Percentiles rank a stretch among this genome's conserved stretches.
These are phyloP conservation scores for Lucinisca nassula DNA, from an alignment of 2,888 invertebrate species.

Conservation along the genomic window DNA sequence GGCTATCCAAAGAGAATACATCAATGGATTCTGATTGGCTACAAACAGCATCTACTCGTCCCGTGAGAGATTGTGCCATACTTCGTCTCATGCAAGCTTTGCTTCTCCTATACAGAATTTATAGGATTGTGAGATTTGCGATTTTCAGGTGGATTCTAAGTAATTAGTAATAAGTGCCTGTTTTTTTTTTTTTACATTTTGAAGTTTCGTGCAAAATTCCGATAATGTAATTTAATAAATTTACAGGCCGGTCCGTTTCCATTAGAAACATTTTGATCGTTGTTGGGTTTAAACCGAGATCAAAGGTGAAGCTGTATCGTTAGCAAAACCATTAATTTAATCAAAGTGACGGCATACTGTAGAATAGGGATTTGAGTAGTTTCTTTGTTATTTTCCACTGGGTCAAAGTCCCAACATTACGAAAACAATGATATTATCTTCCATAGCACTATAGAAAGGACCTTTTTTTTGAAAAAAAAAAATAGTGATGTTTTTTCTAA, in stretches of 20 bases:
- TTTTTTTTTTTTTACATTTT: too few species aligned
- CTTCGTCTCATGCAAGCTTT: conserved; percentile 46
- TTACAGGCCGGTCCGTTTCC: not conserved
- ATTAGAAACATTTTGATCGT: not conserved
- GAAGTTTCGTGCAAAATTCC: conserved; percentile 16
- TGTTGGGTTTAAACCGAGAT: not conserved
- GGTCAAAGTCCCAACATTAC: not conserved
- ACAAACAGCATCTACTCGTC: conserved; percentile 49
- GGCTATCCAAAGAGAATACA: conserved; percentile 59
- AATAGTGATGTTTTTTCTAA: too few species aligned
- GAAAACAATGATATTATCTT: too few species aligned
- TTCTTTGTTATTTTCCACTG: not conserved
- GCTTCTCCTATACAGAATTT: conserved; percentile 10
- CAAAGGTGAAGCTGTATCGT: conserved; percentile 10
- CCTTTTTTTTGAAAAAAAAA: too few species aligned
- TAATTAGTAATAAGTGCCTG: not conserved
- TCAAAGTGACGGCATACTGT: not conserved
- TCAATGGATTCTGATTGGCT: conserved; percentile 71
- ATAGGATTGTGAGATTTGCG: not conserved
- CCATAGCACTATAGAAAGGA: too few species aligned
- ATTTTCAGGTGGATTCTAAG: not conserved
- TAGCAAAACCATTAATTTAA: not conserved
- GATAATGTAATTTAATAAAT: conserved; percentile 8
- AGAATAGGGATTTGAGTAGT: conserved; percentile 12
- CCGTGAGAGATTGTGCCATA: conserved; percentile 50